Evolutionary conservation across 2,888 invertebrate species (phyloP), one percentile per base, ranked within the genome.

Genomic region (Caenorhabditis sulstoni): DNA sequence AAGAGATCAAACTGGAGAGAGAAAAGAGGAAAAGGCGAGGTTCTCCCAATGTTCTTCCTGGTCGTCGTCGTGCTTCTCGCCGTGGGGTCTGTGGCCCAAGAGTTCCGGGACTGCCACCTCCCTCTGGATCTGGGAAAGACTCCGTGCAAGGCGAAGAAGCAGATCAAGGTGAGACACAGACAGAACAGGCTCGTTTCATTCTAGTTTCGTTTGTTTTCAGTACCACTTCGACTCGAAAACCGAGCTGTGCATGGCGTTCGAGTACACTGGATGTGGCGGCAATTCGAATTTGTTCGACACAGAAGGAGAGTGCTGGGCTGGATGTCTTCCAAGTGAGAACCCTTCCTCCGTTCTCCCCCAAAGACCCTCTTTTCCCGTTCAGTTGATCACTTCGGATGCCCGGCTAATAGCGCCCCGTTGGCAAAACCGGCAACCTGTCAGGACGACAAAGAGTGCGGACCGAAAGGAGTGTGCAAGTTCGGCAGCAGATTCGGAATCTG

Each of bases 261-360:
- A 67, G 41, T 64, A 73, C 37, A 67, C 39, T n/a, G 79, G 79
- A 16, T 79, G 79, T 29, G 79, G 79, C 4, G 79, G 79, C 16
- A 79, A 79, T 50, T 37, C 47, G 22, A 79, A 79, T 44, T 22
- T 29, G 37, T 79, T 73, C 55, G 53, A 23, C 12, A 53, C 67
- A 0, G 66, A 73, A 14, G 55, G 50, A 1, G 66, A 59, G 8
- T 79, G 79, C 47, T 64, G 53, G 22, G 53, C 45, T n/a, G 49
- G 18, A 3, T 79, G 79, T 22, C n/a, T 73, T 35, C 73, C 73
- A 16, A 62, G 79, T 79, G 35, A 66, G 73, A 22, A n/a, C n/a
- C n/a, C n/a, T n/a, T n/a, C n/a, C n/a, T n/a, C n/a, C n/a, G n/a
- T n/a, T n/a, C n/a, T n/a, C n/a, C n/a, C n/a, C n/a, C n/a, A n/a